Evolutionary conservation across 2,113 vertebrate genomes (phyloP).

Genomic region (Mugil cephalus): DNA sequence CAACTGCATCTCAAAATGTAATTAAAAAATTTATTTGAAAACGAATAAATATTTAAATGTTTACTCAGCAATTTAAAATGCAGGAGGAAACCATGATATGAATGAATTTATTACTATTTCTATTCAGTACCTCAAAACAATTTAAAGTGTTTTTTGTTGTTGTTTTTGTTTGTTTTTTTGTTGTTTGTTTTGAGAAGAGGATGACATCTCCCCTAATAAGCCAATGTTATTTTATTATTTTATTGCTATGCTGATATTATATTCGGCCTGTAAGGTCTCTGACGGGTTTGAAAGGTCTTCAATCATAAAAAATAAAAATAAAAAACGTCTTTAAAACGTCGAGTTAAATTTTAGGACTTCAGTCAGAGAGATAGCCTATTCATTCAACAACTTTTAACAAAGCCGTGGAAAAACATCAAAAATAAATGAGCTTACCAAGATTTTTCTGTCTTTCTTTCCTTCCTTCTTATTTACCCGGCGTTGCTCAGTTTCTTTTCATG

Average conservation of each 20-base stretch:
- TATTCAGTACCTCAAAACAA: neutral
- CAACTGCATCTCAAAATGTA: too few species aligned
- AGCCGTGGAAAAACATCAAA: neutral
- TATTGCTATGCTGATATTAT: conserved; percentile 7
- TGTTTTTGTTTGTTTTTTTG: too few species aligned
- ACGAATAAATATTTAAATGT: neutral
- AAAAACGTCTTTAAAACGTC: too few species aligned
- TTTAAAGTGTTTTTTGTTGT: conserved; percentile 1
- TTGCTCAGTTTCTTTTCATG: conserved; percentile 8
- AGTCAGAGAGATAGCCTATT: too few species aligned
- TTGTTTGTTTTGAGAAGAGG: too few species aligned
- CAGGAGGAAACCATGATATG: neutral
- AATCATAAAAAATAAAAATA: too few species aligned
- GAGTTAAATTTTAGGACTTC: too few species aligned
- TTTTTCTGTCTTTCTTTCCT: neutral
- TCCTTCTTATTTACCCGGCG: neutral
- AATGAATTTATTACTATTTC: neutral
- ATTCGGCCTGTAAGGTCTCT: conserved; percentile 15
- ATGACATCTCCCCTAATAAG: too few species aligned
- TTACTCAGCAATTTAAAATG: neutral
- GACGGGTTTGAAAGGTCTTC: too few species aligned
- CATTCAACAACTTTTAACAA: conserved; percentile 36
- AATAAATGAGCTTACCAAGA: conserved; percentile 40
- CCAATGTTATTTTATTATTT: too few species aligned
- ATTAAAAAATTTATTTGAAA: neutral